Base-by-base conservation (phyloP, 2,888 invertebrate genomes). In the Lasioglossum morio region DNA sequence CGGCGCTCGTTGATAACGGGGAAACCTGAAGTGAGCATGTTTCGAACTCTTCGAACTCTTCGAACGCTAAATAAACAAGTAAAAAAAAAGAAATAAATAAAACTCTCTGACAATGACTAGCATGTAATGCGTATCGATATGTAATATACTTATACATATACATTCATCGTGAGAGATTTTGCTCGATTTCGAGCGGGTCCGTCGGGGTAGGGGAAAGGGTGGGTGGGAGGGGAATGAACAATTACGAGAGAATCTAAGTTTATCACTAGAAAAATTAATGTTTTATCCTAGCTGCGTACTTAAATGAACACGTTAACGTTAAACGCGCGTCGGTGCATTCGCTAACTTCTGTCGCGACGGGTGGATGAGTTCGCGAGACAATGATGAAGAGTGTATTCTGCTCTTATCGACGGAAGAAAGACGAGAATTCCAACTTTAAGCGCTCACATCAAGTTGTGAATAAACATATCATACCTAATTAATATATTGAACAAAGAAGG, bases 401-500 rank as follows among this genome's bases (percentile, higher is more conserved):
- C 66, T 66, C 66, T 30, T 30, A 8, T 34, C 88, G 89, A 91
- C 90, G 88, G 89, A 81, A 77, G 82, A 91, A 77, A 79, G 73
- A 69, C 57, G 43, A 48, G 72, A 76, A 90, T 92, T 94, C 91
- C 85, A 93, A 94, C 89, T 94, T 91, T 93, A 94, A 94, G 93
- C 94, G 95, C 95, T 95, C 95, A 95, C 95, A 95, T 95, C 94
- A 94, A 94, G 95, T 95, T 95, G 95, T 95, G 95, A 95, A 95
- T 94, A 95, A 95, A 95, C 95, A 95, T 95, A 95, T 95, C 95
- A 95, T 95, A 95, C 92, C 89, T 92, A 94, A 93, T 92, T 94
- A 94, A 94, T 94, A 94, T 94, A 95, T 94, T 93, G 91, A 94
- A 92, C 90, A 89, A 92, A 92, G 91, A 91, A 91, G 92, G 92